Base-by-base conservation (phyloP, 1,140 invertebrate species). In the Augochlora pura region DNA sequence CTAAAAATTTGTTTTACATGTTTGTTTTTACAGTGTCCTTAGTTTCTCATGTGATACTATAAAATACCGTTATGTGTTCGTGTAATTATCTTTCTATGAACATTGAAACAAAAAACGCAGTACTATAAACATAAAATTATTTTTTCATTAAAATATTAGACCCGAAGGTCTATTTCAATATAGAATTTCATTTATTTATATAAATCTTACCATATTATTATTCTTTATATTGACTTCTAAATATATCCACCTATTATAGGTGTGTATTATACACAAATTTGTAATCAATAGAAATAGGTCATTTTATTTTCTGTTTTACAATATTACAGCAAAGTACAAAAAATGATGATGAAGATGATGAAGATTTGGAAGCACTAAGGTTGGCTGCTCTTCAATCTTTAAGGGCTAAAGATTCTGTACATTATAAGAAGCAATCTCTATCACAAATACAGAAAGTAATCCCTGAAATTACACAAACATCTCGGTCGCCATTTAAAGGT, bases 311-410 rank as follows among this genome's bases (percentile, higher is more conserved):
- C 18, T 74, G 64, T 27, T 2, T 54, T 52, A 0, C 38, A 90
- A 88, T 85, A 88, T 68, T 74, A 38, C 63, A 80, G 25, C 74
- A 90, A 49, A 88, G 85, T 66, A 76, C 78, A 59, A 90, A 86
- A 66, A 72, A 84, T 16, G 87, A 90, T 4, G 91, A 92, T 8
- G 92, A 93, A 3, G 92, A 93, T 38, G 92, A 93, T 1, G 92
- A 93, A 64, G 92, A 93, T 75, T 80, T 93, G 16, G 92, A 93
- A 76, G 89, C 91, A 23, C 65, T 93, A 39, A 85, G 92, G 62
- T 79, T 92, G 65, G 92, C 92, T 32, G 92, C 92, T 49, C 80
- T 93, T 9, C 89, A 90, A 23, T 91, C 92, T 0, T 78, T 92
- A 67, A 82, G 88, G 60, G 76, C 83, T 1, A 90, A 88, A 54